Conservation (phyloP, 2,797 vertebrate genomes). For the Apogon talboti region DNA sequence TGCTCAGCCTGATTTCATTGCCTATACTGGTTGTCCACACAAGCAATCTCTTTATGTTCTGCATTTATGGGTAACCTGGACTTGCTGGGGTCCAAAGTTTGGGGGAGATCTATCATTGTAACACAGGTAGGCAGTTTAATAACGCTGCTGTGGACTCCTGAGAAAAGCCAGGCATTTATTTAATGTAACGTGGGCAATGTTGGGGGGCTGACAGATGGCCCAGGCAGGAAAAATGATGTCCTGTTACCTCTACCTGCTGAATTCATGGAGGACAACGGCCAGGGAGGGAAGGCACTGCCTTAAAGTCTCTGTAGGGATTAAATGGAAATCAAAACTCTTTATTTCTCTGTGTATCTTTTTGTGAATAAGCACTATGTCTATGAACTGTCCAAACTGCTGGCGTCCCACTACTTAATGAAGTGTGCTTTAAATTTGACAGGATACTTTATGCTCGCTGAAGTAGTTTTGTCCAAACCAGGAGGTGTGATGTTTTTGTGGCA, state of each 20-base stretch:
- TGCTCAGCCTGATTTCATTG: constrained; percentile 61
- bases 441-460: constrained; percentile 4
- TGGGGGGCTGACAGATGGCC: constrained; percentile 69
- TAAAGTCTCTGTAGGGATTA: constrained; percentile 22
- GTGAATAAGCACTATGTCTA: constrained; percentile 11
- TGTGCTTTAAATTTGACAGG: background rate
- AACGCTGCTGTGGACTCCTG: constrained; percentile 73
- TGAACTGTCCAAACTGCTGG: constrained; percentile 5
- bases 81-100: constrained; percentile 67
- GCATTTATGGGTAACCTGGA: constrained; percentile 71
- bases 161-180: constrained; percentile 79
- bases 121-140: constrained; percentile 84
- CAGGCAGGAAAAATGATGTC: constrained; percentile 65
- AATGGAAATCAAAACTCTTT: constrained; percentile 20
- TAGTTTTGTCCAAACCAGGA: too few relatives aligned
- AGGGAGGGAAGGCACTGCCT: constrained; percentile 6
- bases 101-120: constrained; percentile 81
- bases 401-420: constrained; percentile 7
- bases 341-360: constrained; percentile 20
- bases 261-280: constrained; percentile 48
- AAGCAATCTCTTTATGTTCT: constrained; percentile 78
- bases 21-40: constrained; percentile 60
- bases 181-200: constrained; percentile 74
- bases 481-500: too few relatives aligned
- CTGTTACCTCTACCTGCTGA: constrained; percentile 49